A percentile compares a stretch with the other conserved stretches of the same genome.
Conservation (phyloP, 2,113 vertebrate genomes). For the Otis tarda region DNA sequence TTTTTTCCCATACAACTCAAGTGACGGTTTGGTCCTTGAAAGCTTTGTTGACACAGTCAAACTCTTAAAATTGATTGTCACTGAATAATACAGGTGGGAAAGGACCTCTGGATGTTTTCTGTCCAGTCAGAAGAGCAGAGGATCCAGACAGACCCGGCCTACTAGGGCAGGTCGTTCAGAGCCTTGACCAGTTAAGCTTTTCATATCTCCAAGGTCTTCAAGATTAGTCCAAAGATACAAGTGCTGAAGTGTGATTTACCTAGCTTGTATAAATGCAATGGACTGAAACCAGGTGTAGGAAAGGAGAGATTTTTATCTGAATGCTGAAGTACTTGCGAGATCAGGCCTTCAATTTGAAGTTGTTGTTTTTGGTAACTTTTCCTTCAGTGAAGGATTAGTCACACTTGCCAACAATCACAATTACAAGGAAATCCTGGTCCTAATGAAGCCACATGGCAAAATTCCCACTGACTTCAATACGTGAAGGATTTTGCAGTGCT, state of each 20-base stretch:
- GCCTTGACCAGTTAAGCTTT: neutral
- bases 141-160: neutral
- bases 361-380: neutral
- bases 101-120: neutral
- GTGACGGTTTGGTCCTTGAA: neutral
- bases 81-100: neutral
- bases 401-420: neutral
- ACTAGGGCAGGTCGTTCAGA: neutral
- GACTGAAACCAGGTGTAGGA: neutral
- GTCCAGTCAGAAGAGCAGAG: neutral
- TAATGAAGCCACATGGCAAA: slow-evolving; percentile 5
- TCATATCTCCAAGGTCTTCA: neutral
- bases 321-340: neutral
- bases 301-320: neutral
- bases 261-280: neutral
- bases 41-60: neutral
- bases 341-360: neutral
- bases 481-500: neutral
- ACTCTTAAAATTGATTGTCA: neutral
- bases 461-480: neutral
- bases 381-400: neutral
- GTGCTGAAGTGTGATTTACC: neutral
- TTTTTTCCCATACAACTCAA: neutral
- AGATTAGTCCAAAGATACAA: neutral
- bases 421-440: slow-evolving; percentile 29